These are phyloP conservation scores for Apodemia duryi DNA, from an alignment of 2,888 invertebrate genomes.

Conservation along the genomic window DNA sequence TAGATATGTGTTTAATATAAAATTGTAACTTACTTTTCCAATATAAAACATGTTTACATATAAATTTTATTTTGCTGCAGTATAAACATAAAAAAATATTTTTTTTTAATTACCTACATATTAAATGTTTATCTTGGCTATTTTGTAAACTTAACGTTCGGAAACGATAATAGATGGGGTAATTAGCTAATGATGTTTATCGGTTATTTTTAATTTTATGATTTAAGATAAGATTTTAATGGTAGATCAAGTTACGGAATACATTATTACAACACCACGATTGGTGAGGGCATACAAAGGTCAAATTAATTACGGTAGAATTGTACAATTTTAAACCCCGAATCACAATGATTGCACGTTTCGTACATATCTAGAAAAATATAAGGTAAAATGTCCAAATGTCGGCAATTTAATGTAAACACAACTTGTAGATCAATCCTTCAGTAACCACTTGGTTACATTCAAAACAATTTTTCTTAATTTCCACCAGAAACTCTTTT, in stretches of 20 bases:
- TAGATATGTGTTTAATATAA: background rate
- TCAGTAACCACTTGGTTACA: no score
- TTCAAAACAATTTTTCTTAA: no score
- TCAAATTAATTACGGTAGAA: constrained; percentile 3
- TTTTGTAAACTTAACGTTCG: background rate
- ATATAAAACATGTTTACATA: no score
- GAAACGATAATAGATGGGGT: constrained; percentile 10
- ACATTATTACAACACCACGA: constrained; percentile 7
- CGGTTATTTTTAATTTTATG: constrained; percentile 14
- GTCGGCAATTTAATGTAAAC: no score
- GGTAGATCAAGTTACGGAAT: background rate
- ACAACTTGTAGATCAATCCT: no score
- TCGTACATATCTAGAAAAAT: background rate
- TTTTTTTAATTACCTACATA: no score
- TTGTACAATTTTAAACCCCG: constrained; percentile 5
- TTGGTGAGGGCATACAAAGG: background rate
- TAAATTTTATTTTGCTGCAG: background rate
- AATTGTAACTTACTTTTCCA: no score
- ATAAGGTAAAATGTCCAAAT: no score
- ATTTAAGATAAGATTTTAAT: background rate
- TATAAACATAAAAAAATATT: background rate
- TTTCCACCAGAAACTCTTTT: no score
- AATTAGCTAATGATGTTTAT: background rate
- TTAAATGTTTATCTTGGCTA: background rate
- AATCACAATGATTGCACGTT: background rate